Evolutionary conservation across 2,888 invertebrate genomes (phyloP), one percentile per base, ranked within the genome.

Genomic region (Microplitis deprimator): DNA sequence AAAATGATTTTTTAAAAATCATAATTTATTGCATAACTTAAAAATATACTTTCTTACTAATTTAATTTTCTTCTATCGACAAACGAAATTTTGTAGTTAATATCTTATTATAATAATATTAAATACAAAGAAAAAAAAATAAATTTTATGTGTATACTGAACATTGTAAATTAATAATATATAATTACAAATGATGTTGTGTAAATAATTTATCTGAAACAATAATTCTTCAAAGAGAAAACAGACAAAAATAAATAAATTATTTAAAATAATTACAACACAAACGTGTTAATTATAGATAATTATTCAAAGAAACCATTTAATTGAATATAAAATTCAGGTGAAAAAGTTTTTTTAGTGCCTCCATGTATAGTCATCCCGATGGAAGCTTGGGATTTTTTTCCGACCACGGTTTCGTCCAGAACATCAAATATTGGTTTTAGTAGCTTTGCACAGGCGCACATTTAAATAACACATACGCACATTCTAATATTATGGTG

Each of bases 201-300:
- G 4, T 50, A 50, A 50, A 50, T 50, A 50, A 50, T 50, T 50
- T 50, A 50, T 13, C 50, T 50, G 13, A 50, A 50, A 50, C 13
- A 50, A 50, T 8, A 71, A 76, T 60, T 74, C 77, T 74, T 73
- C 68, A 59, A 70, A 77, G 74, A 70, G 77, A 77, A 73, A 73
- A 50, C 64, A 71, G 79, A 39, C 67, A 77, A 6, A 40, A 74
- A 77, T 65, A 40, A 74, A 77, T 65, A 73, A 77, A 75, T 64
- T 65, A 72, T 70, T 68, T 20, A 74, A 60, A 39, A 70, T 76
- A 64, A 16, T 73, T 60, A 50, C 72, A 79, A 75, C 73, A 64
- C 64, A 76, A 78, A 77, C 79, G 75, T 77, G 78, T 80, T 76
- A 77, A 78, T 77, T 77, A 75, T 79, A 67, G 73, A 74, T 77